Base-by-base conservation (phyloP, 2,113 vertebrate species). In the Reinhardtius hippoglossoides region DNA sequence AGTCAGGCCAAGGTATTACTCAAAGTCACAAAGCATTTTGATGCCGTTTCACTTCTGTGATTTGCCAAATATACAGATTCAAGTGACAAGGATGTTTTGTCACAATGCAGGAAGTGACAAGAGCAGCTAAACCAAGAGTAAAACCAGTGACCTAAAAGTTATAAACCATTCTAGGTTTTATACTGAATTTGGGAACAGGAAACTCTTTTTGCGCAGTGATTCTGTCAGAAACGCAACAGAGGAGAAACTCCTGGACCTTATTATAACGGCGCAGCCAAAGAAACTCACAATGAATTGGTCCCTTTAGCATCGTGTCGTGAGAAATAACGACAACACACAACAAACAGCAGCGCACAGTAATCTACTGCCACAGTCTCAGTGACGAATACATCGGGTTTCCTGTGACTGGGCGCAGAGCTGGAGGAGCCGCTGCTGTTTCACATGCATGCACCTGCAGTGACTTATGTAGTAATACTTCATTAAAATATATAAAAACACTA, bases 1-100 rank as follows among this genome's bases (percentile, higher is more conserved):
- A 66, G 55, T 54, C 31, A 55, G 67, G 20, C 20, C n/a, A 42
- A 50, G 67, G 35, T 24, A 50, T 69, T 42, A 24, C 40, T 44
- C 14, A 56, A 60, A 31, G 37, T 56, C 40, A 60, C n/a, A 73
- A 46, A 57, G n/a, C 6, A 55, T 23, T 40, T 24, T 67, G 35
- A 70, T 31, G 35, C 42, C 1, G 2, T 60, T 46, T 56, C 21
- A 18, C 54, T 8, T 44, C 13, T 4, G 14, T 37, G 1, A 61
- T 23, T 37, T 44, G 23, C 0, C 18, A 35, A 4, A 31, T 9
- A 21, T 8, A 57, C 23, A 56, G 18, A 14, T 44, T 14, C 12
- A 15, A 44, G 42, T 14, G 13, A 13, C 42, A 13, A 15, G 42
- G 42, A 44, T 12, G 42, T 44, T 44, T 15, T 13, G 13, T 44